Evolutionary conservation across 2,113 vertebrate species (phyloP).

Genomic region (Mellivora capensis): DNA sequence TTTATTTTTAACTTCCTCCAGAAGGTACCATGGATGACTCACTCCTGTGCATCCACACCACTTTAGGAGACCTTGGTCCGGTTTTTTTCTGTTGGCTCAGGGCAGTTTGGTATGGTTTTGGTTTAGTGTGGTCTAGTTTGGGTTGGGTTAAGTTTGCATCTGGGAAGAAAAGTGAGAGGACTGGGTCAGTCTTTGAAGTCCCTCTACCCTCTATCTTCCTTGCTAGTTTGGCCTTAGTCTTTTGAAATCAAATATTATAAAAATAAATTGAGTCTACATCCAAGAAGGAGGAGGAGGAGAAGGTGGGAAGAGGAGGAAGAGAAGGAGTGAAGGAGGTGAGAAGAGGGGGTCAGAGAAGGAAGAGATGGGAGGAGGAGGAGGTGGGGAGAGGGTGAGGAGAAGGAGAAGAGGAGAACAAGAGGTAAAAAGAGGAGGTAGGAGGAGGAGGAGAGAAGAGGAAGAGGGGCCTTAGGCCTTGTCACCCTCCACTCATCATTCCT

Average conservation of each 20-base stretch:
- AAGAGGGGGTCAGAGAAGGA: neutral
- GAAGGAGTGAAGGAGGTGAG: neutral
- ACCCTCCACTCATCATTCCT: too few relatives aligned
- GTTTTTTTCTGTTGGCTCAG: neutral
- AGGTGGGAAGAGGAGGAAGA: neutral
- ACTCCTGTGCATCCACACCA: neutral
- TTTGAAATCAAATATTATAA: neutral
- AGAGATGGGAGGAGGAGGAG: neutral
- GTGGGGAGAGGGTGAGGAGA: too few relatives aligned
- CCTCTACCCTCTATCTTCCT: neutral
- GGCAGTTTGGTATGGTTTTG: neutral
- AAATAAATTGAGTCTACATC: neutral
- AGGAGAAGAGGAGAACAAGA: neutral
- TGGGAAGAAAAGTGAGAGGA: neutral
- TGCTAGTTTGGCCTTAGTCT: neutral
- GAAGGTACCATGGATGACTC: fast-evolving
- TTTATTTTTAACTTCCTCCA: neutral
- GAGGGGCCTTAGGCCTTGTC: neutral
- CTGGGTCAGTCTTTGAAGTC: neutral
- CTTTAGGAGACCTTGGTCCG: neutral
- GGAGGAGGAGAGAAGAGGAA: neutral
- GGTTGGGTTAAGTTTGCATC: neutral
- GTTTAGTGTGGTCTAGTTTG: neutral
- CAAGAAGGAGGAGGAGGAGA: too few relatives aligned
- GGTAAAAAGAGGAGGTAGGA: too few relatives aligned